Evolutionary conservation across 2,113 vertebrate species (phyloP), one percentile per base, ranked within the genome.

Genomic region (Chloropsis cyanopogon): DNA sequence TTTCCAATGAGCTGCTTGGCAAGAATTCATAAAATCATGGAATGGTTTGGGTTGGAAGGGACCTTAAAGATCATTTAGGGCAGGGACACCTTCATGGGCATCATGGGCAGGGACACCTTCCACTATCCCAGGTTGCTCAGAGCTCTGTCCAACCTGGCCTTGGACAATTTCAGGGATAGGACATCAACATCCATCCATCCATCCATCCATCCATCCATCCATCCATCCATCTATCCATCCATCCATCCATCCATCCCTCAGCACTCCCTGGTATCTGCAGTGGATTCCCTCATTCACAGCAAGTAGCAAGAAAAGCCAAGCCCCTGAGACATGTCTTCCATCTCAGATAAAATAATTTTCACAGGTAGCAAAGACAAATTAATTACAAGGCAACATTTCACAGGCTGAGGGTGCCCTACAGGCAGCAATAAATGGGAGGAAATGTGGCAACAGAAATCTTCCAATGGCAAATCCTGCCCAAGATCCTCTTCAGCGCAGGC

Each of bases 261-360:
- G 53, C 26, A 82, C 9, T 39, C 26, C 10, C 26, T n/a, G 11
- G 2, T n/a, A 44, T 31, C 39, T 79, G 33, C 61, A 92, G 28
- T 28, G 61, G 37, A 53, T 29, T 12, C 26, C 33, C 47, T 54
- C 1, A 0, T 60, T 76, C 35, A 39, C 14, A 64, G 16, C 14
- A 44, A 60, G 44, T 12, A 57, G 12, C 46, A 88, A 69, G 25
- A 49, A 86, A 61, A 28, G 6, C 4, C 29, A 75, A 64, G 37
- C 4, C 9, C 46, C 15, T 31, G 28, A 79, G 50, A 39, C 1
- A 14, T 0, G 1, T 50, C 54, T 64, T 22, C 14, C 37, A 12
- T 25, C 17, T 68, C 78, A 79, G 44, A 37, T 14, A 54, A 87
- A 87, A 59, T 14, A 11, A 4, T 10, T 33, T 63, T 46, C n/a